Evolutionary conservation across 2,888 invertebrate species (phyloP).

Genomic region (Esperia sulphurella): DNA sequence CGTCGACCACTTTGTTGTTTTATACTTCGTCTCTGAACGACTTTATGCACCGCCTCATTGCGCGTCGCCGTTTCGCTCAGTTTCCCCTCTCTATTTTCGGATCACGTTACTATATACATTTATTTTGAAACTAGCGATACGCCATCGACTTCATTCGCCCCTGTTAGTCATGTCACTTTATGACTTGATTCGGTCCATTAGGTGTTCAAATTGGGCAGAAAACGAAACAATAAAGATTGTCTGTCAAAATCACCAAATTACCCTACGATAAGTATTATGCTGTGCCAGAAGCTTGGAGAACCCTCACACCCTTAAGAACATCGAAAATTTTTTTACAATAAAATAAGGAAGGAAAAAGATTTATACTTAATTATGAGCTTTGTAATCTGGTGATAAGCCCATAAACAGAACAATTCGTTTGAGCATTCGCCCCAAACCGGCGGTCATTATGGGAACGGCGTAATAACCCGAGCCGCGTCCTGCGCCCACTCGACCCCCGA

Average conservation of each 20-base stretch:
- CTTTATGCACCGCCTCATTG: constrained; percentile 75
- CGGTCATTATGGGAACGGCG: constrained; percentile 36
- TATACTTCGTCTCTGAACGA: constrained; percentile 71
- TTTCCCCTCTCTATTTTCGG: constrained; percentile 71
- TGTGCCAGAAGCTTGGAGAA: neutral
- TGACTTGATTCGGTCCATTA: constrained; percentile 4
- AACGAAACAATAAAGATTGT: neutral
- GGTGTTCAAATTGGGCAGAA: constrained; percentile 6
- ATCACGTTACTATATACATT: constrained; percentile 73
- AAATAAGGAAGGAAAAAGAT: constrained; percentile 1
- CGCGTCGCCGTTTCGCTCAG: constrained; percentile 72
- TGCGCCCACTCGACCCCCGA: constrained; percentile 31
- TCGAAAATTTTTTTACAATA: neutral
- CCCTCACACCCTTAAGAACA: neutral
- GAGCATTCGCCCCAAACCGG: constrained; percentile 34
- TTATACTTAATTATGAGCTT: constrained; percentile 10
- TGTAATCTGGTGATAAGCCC: constrained; percentile 20
- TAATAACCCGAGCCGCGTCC: constrained; percentile 42
- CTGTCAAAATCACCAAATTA: too few relatives aligned
- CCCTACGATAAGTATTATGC: neutral
- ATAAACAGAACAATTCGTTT: constrained; percentile 35
- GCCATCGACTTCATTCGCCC: constrained; percentile 31
- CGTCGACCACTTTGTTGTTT: constrained; percentile 77
- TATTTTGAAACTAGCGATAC: constrained; percentile 50
- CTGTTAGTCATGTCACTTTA: constrained; percentile 12